These are phyloP conservation scores for Aplodontia rufa DNA, from an alignment of 2,113 vertebrate species.

Conservation along the genomic window DNA sequence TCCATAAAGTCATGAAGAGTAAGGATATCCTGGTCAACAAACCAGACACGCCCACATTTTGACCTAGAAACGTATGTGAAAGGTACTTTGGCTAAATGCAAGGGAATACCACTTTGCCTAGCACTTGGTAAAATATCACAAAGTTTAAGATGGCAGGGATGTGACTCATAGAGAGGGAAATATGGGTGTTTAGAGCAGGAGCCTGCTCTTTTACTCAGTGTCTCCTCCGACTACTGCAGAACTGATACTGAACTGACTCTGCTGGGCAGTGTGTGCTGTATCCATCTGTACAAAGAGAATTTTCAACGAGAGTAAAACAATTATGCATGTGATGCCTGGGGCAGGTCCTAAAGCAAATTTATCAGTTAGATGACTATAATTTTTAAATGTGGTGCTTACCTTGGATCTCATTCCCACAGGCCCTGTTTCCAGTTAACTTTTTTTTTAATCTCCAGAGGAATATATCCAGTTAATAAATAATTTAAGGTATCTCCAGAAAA, in stretches of 20 bases:
- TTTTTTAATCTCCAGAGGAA: not conserved
- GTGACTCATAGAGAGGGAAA: not conserved
- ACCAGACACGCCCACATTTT: not conserved
- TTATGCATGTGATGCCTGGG: not conserved
- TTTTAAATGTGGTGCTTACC: not conserved
- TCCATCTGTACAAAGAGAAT: not conserved
- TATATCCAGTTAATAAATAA: not conserved
- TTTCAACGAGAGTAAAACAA: not conserved
- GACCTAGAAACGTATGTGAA: not conserved
- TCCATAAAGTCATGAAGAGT: not conserved
- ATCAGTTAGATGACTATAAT: not conserved
- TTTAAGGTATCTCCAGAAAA: constrained; percentile 9
- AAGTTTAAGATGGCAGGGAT: not conserved
- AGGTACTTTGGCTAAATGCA: not conserved
- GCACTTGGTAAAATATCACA: not conserved
- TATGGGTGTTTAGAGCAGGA: not conserved
- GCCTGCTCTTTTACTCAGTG: not conserved
- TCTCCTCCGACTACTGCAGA: not conserved
- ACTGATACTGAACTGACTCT: not conserved
- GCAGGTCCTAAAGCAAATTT: not conserved
- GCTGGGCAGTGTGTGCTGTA: not conserved
- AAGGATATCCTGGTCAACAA: not conserved
- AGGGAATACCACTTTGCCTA: not conserved
- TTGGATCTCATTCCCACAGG: not conserved
- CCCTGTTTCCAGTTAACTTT: not conserved